A percentile compares a stretch with the other conserved stretches of the same genome.
Evolutionary conservation across 2,888 invertebrate genomes (phyloP).

Genomic region (Amphipoea lucens): DNA sequence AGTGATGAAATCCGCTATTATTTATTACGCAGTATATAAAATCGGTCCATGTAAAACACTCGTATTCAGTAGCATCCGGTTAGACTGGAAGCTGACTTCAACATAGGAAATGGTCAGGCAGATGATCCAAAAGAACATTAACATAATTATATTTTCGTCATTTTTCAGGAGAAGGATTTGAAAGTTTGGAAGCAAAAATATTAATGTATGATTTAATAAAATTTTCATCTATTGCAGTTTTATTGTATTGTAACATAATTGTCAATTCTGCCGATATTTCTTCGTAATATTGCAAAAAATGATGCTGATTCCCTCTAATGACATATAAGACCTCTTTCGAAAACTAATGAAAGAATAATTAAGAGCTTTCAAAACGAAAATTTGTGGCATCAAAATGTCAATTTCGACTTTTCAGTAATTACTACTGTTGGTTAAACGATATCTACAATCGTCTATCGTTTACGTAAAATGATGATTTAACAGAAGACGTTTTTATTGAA

Average conservation of each 20-base stretch:
- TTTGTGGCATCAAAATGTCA: not conserved
- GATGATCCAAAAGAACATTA: not conserved
- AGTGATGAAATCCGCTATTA: slow-evolving; percentile 30
- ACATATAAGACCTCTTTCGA: too few relatives aligned
- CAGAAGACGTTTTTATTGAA: slow-evolving; percentile 8
- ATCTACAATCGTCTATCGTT: slow-evolving; percentile 12
- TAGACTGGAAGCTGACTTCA: not conserved
- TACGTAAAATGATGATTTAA: slow-evolving; percentile 23
- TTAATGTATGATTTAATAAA: not conserved
- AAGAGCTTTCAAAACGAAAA: not conserved
- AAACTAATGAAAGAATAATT: not conserved
- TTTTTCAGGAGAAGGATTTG: not conserved
- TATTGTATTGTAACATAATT: not conserved
- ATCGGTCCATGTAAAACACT: not conserved
- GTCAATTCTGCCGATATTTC: not conserved
- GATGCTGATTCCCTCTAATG: too few relatives aligned
- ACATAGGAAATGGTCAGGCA: too few relatives aligned
- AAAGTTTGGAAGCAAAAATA: not conserved
- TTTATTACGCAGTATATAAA: not conserved
- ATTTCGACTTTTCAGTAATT: too few relatives aligned
- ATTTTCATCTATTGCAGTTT: not conserved
- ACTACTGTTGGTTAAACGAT: not conserved
- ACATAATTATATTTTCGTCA: not conserved
- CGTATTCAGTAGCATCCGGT: not conserved
- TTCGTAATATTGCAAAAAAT: not conserved